A percentile compares a stretch with the other conserved stretches of the same genome.
Evolutionary conservation across 2,888 invertebrate genomes (phyloP).

Genomic region (Thecocarcelia acutangulata): DNA sequence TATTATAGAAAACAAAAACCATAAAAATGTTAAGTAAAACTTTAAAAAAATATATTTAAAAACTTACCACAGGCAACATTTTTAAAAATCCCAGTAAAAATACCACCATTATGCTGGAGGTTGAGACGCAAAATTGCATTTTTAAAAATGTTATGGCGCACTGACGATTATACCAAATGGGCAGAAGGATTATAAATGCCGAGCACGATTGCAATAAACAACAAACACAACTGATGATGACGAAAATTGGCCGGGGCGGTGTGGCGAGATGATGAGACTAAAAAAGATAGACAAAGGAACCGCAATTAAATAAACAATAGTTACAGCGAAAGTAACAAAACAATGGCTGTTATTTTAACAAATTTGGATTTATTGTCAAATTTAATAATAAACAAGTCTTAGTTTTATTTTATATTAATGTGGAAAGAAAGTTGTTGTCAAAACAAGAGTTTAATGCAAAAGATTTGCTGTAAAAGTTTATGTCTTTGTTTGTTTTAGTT

Average conservation of each 20-base stretch:
- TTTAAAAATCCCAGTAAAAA: conserved; percentile 82
- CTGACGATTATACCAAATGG: conserved; percentile 81
- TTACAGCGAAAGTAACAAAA: conserved; percentile 8
- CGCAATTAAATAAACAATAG: not conserved
- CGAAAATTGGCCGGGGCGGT: conserved; percentile 79
- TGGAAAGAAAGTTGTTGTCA: not conserved
- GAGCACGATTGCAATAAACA: conserved; percentile 81
- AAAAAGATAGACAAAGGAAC: conserved; percentile 18
- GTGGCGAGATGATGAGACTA: conserved; percentile 64
- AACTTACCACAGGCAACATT: conserved; percentile 82
- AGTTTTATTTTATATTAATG: no score
- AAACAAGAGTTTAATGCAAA: not conserved
- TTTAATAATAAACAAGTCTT: not conserved
- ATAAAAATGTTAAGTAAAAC: not conserved
- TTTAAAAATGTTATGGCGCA: conserved; percentile 85
- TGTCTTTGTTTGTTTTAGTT: no score
- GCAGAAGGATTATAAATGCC: conserved; percentile 80
- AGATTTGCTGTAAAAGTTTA: not conserved
- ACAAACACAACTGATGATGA: conserved; percentile 81
- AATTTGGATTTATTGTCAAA: not conserved
- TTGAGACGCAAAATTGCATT: conserved; percentile 86
- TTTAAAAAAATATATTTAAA: conserved; percentile 9
- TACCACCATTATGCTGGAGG: conserved; percentile 87
- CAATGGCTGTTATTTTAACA: not conserved
- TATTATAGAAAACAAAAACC: conserved; percentile 6